Conservation (phyloP, 2,113 vertebrate genomes). For the Cyprinodon brontotheroides region DNA sequence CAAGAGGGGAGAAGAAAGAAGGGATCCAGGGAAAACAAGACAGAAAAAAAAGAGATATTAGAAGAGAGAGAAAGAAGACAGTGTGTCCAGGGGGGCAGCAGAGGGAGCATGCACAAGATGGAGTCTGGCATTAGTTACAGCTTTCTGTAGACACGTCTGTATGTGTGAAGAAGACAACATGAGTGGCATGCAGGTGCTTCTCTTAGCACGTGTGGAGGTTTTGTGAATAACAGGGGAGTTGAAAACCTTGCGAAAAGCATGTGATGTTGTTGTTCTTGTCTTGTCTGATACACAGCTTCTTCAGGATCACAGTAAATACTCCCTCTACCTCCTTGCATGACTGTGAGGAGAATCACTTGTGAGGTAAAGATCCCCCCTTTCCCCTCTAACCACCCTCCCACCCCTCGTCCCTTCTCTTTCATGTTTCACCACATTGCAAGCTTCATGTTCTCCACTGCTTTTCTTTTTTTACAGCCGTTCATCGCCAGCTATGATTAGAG, state of each 20-base stretch:
- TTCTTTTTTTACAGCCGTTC: conserved; percentile 52
- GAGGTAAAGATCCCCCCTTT: conserved; percentile 26
- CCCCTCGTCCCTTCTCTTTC: conserved; percentile 6
- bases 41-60: conserved; percentile 52
- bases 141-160: conserved; percentile 69
- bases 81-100: conserved; percentile 74
- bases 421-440: conserved; percentile 39
- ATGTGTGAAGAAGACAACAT: conserved; percentile 20
- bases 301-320: conserved; percentile 69
- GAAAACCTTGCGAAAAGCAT: conserved; percentile 55
- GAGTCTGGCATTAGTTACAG: conserved; percentile 72
- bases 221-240: conserved; percentile 53
- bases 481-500: conserved; percentile 71
- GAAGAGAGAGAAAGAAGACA: conserved; percentile 39
- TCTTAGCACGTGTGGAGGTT: conserved; percentile 29
- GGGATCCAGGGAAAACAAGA: conserved; percentile 44
- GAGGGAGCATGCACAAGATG: conserved; percentile 71
- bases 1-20: conserved; percentile 55
- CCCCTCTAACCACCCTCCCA: conserved; percentile 1
- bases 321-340: conserved; percentile 35
- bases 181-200: conserved; percentile 43
- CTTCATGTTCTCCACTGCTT: conserved; percentile 42
- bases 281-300: conserved; percentile 68
- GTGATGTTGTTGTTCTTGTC: conserved; percentile 62
- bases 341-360: conserved; percentile 38